A percentile compares a stretch with the other conserved stretches of the same genome.
phyloP scores from a whole-genome alignment of 2,113 vertebrate species.

The Sula dactylatra region DNA sequence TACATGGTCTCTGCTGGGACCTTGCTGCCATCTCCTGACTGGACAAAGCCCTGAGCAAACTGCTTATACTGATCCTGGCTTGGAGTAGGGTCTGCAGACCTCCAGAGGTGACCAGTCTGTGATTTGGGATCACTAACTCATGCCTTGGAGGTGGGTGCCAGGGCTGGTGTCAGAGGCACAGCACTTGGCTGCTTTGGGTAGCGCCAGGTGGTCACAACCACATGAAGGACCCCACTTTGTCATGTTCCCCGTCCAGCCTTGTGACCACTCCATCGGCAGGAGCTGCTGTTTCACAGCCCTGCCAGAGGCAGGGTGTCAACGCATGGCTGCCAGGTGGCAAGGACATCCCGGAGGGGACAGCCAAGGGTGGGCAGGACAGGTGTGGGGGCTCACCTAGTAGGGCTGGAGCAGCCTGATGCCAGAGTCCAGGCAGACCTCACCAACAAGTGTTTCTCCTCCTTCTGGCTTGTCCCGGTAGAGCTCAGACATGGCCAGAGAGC shows the following conservation, averaged over 20 bases:
- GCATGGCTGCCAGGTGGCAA: background rate
- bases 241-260: background rate
- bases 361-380: background rate
- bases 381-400: background rate
- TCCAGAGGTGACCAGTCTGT: background rate
- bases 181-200: background rate
- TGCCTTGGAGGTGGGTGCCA: background rate
- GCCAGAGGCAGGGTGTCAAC: background rate
- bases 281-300: background rate
- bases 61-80: background rate
- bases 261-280: accelerated
- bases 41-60: background rate
- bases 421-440: background rate
- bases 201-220: background rate
- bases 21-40: background rate
- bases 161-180: background rate
- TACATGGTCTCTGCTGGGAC: background rate
- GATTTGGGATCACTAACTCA: background rate
- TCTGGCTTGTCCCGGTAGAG: background rate
- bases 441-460: background rate
- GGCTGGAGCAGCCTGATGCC: background rate
- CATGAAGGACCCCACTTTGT: background rate
- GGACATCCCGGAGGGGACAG: background rate
- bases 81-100: background rate
- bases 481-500: background rate